A percentile compares a stretch with the other conserved stretches of the same genome.
phyloP scores from a whole-genome alignment of 2,113 vertebrate species.

The Austrofundulus limnaeus region DNA sequence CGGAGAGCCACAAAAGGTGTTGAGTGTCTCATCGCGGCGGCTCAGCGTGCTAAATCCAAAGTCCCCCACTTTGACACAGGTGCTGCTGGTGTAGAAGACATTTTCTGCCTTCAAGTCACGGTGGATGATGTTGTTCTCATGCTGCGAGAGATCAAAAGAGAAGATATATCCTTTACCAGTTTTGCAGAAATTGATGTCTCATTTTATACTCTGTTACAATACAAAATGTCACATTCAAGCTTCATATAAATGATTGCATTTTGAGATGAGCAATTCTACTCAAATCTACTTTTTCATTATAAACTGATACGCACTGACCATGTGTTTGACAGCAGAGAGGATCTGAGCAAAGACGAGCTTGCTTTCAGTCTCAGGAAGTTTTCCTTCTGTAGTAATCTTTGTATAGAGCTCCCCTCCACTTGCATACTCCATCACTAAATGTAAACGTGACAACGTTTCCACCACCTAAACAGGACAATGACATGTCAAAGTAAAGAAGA shows the following conservation, averaged over 20 bases:
- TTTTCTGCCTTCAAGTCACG: conserved; percentile 97
- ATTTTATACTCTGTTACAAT: no score
- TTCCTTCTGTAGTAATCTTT: conserved; percentile 91
- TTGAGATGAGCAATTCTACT: not conserved
- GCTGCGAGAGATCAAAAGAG: conserved; percentile 76
- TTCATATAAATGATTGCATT: no score
- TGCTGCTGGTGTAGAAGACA: conserved; percentile 88
- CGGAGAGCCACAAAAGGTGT: conserved; percentile 96
- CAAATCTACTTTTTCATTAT: not conserved
- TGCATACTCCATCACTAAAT: conserved; percentile 96
- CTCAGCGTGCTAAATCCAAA: conserved; percentile 97
- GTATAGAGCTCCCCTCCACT: conserved; percentile 95
- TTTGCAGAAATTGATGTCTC: not conserved
- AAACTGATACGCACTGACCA: conserved; percentile 80
- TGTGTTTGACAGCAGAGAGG: conserved; percentile 95
- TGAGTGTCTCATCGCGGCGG: conserved; percentile 87
- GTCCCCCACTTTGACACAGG: conserved; percentile 95
- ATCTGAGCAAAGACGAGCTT: conserved; percentile 96
- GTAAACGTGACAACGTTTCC: conserved; percentile 91
- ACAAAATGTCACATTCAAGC: no score
- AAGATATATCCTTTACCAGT: not conserved
- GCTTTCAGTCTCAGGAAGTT: conserved; percentile 87
- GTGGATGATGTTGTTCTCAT: conserved; percentile 94
- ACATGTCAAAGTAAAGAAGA: conserved; percentile 3
- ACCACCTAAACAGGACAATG: conserved; percentile 78